phyloP scores from a whole-genome alignment of 2,888 invertebrate species.

The Abrostola triplasia region DNA sequence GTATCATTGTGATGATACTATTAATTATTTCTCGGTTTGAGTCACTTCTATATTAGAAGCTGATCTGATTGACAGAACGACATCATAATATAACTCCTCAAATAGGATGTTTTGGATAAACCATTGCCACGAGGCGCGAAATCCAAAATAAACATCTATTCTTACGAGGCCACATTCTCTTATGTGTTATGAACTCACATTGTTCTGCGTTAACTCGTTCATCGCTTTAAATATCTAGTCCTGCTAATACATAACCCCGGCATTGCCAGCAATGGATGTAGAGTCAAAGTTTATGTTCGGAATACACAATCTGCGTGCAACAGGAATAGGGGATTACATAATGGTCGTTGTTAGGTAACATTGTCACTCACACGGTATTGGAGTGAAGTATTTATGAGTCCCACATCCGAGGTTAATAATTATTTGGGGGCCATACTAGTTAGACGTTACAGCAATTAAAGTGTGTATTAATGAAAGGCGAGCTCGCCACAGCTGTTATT shows the following conservation, averaged over 20 bases:
- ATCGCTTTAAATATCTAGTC: conserved; percentile 35
- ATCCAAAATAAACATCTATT: conserved; percentile 69
- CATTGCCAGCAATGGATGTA: conserved; percentile 31
- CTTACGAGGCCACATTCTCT: conserved; percentile 49
- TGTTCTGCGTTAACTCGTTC: conserved; percentile 34
- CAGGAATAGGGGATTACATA: conserved; percentile 42
- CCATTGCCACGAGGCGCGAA: conserved; percentile 68
- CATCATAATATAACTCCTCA: conserved; percentile 51
- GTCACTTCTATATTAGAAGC: conserved; percentile 24
- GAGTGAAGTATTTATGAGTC: conserved; percentile 56
- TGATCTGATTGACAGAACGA: conserved; percentile 50
- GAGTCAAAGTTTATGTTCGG: conserved; percentile 4
- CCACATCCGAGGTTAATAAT: conserved; percentile 44
- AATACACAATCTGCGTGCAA: conserved; percentile 7
- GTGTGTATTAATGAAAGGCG: conserved; percentile 18
- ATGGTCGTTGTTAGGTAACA: conserved; percentile 52
- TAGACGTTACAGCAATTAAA: conserved; percentile 29
- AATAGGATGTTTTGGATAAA: conserved; percentile 69
- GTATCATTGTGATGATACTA: conserved; percentile 1
- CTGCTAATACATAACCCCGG: neutral
- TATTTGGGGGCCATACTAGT: conserved; percentile 42
- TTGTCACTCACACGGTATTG: conserved; percentile 53
- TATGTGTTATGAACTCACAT: conserved; percentile 27
- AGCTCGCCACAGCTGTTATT: conserved; percentile 15
- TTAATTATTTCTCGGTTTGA: conserved; percentile 1